A percentile compares a stretch with the other conserved stretches of the same genome.
Evolutionary conservation across 2,888 invertebrate species (phyloP).

Genomic region (Oscheius myriophilus): DNA sequence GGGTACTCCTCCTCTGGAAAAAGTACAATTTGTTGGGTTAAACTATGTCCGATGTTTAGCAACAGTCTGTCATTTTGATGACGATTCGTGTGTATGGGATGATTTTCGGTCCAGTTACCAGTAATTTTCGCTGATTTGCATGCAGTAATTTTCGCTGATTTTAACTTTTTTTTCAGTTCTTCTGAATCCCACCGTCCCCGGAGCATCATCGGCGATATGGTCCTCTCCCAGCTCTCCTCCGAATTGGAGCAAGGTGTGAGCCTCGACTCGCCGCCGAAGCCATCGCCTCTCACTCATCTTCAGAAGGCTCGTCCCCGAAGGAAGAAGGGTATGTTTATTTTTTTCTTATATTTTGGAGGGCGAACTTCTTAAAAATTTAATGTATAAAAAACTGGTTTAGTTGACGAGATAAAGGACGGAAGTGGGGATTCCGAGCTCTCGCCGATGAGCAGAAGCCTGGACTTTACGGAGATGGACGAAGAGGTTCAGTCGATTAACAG

Average conservation of each 20-base stretch:
- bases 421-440: slow-evolving; percentile 20
- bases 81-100: too few species aligned
- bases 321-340: slow-evolving; percentile 30
- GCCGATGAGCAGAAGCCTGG: slow-evolving; percentile 20
- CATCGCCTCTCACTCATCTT: slow-evolving; percentile 46
- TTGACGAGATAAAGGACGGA: not conserved
- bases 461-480: slow-evolving; percentile 26
- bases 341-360: not conserved
- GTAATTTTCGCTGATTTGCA: too few species aligned
- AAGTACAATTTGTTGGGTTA: too few species aligned
- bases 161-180: slow-evolving; percentile 1
- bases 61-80: too few species aligned
- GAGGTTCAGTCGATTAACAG: slow-evolving; percentile 23
- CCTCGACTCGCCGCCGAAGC: slow-evolving; percentile 49
- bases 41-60: too few species aligned
- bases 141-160: too few species aligned
- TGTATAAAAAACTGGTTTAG: not conserved
- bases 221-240: slow-evolving; percentile 26
- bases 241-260: slow-evolving; percentile 33
- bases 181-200: slow-evolving; percentile 39
- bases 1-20: too few species aligned
- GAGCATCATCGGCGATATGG: slow-evolving; percentile 48
- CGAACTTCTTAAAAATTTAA: not conserved
- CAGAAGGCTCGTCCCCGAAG: slow-evolving; percentile 51
- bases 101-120: too few species aligned